These are phyloP conservation scores for Serripes groenlandicus DNA, from an alignment of 2,888 invertebrate species.

Conservation along the genomic window DNA sequence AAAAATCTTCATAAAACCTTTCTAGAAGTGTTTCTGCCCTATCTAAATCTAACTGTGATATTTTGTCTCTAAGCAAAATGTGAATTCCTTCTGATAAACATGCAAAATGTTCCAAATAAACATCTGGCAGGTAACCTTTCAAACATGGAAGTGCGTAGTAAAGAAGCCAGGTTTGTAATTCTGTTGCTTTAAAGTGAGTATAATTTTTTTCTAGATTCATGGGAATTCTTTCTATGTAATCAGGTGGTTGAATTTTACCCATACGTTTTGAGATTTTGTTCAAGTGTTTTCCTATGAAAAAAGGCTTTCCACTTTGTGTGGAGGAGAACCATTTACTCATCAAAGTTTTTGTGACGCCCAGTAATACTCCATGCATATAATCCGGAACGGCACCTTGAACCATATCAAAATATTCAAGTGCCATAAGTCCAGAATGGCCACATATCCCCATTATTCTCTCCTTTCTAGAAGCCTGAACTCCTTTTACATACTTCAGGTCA, in stretches of 20 bases:
- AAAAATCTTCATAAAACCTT: slow-evolving; percentile 44
- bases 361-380: slow-evolving; percentile 57
- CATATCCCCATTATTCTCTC: slow-evolving; percentile 35
- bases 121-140: slow-evolving; percentile 43
- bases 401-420: slow-evolving; percentile 25
- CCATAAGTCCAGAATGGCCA: slow-evolving; percentile 40
- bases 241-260: slow-evolving; percentile 46
- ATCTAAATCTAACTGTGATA: slow-evolving; percentile 31
- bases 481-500: slow-evolving; percentile 24
- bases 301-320: slow-evolving; percentile 26
- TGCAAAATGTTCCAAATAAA: slow-evolving; percentile 53
- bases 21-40: slow-evolving; percentile 44
- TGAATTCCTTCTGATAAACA: slow-evolving; percentile 58
- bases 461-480: slow-evolving; percentile 24
- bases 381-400: slow-evolving; percentile 54
- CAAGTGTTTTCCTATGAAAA: slow-evolving; percentile 54
- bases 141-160: slow-evolving; percentile 62
- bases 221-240: slow-evolving; percentile 61
- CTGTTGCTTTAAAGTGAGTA: slow-evolving; percentile 65
- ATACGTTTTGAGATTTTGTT: slow-evolving; percentile 32
- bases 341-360: slow-evolving; percentile 48
- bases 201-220: slow-evolving; percentile 65
- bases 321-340: slow-evolving; percentile 53
- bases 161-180: slow-evolving; percentile 64
- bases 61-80: slow-evolving; percentile 61